Conservation (phyloP, 2,113 vertebrate species). For the Sinocyclocheilus grahami region DNA sequence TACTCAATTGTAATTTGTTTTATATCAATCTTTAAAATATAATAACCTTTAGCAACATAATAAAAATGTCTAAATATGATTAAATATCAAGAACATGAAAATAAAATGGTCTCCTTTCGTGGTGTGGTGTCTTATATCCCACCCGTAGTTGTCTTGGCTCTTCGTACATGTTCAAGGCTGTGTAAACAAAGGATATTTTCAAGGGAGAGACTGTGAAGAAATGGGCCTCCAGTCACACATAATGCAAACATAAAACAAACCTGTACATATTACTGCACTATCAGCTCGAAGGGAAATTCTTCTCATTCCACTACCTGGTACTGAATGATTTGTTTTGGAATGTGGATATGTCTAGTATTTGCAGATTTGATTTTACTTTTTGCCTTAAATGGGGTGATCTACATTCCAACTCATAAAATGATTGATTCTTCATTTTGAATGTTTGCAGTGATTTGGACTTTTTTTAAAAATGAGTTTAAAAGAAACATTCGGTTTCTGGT, state of each 20-base stretch:
- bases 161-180: not conserved
- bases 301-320: slow-evolving; percentile 1
- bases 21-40: not conserved
- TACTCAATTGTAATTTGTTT: not conserved
- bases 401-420: not conserved
- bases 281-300: not conserved
- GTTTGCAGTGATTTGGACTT: not conserved
- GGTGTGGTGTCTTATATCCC: not conserved
- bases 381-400: not conserved
- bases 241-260: slow-evolving; percentile 17
- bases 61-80: not conserved
- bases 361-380: not conserved
- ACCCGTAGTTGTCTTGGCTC: not conserved
- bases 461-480: not conserved
- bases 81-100: not conserved
- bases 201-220: slow-evolving; percentile 17
- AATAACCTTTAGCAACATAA: not conserved
- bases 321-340: slow-evolving; percentile 17
- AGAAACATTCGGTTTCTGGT: not conserved
- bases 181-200: slow-evolving; percentile 1
- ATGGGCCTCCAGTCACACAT: not conserved
- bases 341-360: not conserved
- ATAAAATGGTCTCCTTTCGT: too few species aligned
- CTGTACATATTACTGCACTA: not conserved
- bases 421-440: not conserved